A percentile compares a stretch with the other conserved stretches of the same genome.
Evolutionary conservation across 2,888 invertebrate species (phyloP).

Genomic region (Caenorhabditis parvicauda): DNA sequence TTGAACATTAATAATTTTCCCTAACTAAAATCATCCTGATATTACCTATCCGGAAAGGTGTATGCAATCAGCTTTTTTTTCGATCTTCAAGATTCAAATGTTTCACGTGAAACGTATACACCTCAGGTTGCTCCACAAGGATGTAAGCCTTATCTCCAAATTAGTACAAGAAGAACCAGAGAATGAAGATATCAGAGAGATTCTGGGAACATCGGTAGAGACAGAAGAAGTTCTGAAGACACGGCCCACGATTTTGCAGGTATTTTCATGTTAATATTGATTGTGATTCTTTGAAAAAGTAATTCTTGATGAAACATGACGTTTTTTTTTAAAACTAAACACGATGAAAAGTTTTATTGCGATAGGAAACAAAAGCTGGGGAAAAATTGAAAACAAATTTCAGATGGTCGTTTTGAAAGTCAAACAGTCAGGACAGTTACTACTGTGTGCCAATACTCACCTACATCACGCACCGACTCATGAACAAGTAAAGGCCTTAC

Average conservation of each 20-base stretch:
- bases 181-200: conserved; percentile 10
- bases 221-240: conserved; percentile 1
- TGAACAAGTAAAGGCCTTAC: conserved; percentile 82
- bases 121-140: no score
- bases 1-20: no score
- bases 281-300: no score
- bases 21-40: no score
- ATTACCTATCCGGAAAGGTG: no score
- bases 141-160: no score
- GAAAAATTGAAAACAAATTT: background rate
- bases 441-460: conserved; percentile 79
- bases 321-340: background rate
- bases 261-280: no score
- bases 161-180: background rate
- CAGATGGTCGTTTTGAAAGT: conserved; percentile 8
- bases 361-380: background rate
- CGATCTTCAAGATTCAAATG: no score
- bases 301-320: no score
- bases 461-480: conserved; percentile 89
- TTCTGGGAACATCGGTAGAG: conserved; percentile 7
- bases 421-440: background rate
- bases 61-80: no score
- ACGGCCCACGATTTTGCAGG: conserved; percentile 14
- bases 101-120: no score
- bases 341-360: background rate